Conservation (phyloP, 2,888 invertebrate genomes). For the Anthrax anthrax region DNA sequence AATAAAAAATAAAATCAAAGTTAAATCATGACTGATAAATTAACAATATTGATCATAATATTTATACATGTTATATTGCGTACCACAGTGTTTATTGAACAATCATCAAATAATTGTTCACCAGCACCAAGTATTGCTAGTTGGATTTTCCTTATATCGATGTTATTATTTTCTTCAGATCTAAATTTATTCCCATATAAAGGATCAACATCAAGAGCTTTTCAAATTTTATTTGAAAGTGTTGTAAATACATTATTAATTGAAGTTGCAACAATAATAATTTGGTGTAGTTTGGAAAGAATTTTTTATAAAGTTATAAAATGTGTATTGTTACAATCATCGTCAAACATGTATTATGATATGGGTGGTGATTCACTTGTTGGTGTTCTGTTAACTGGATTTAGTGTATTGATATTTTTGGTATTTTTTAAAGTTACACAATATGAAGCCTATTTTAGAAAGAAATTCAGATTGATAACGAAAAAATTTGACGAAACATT, state of each 20-base stretch:
- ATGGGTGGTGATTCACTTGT: constrained; percentile 12
- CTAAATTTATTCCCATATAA: constrained; percentile 6
- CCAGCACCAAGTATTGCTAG: constrained; percentile 5
- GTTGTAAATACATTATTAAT: constrained; percentile 9
- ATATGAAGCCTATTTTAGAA: too few relatives aligned
- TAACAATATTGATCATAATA: neutral
- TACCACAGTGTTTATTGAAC: neutral
- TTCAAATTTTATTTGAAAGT: constrained; percentile 8
- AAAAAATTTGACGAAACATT: too few relatives aligned
- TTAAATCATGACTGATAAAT: neutral
- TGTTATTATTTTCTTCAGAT: constrained; percentile 6
- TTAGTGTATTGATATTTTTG: too few relatives aligned
- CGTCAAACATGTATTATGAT: constrained; percentile 10
- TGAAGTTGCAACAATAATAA: constrained; percentile 9
- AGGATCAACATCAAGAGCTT: constrained; percentile 2
- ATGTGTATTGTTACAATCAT: constrained; percentile 8
- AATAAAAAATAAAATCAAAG: too few relatives aligned
- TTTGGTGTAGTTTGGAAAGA: constrained; percentile 11
- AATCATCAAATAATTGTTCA: neutral
- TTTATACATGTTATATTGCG: constrained; percentile 6
- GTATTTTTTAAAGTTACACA: too few relatives aligned
- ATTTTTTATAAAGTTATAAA: constrained; percentile 8
- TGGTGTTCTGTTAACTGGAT: too few relatives aligned
- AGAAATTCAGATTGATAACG: too few relatives aligned
- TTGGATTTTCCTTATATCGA: constrained; percentile 6